A percentile compares a stretch with the other conserved stretches of the same genome.
Conservation (phyloP, 2,888 invertebrate species). For the Diaperis boleti region DNA sequence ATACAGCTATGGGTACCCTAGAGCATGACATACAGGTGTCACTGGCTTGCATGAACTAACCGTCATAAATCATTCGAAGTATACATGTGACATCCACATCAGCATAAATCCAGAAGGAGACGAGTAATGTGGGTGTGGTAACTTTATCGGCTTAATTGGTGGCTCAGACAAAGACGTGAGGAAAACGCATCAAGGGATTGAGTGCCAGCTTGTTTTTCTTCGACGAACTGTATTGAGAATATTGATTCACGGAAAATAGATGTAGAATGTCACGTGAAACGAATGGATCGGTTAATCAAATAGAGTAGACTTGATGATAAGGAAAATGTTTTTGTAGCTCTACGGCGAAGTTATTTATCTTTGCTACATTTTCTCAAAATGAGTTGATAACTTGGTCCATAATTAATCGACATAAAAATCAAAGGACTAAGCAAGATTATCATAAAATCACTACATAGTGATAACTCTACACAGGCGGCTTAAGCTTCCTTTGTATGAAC, state of each 20-base stretch:
- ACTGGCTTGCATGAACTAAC: constrained; percentile 2
- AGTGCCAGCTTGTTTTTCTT: not conserved
- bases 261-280: constrained; percentile 12
- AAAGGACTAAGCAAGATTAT: no score
- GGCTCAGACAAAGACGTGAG: no score
- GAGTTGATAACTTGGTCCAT: no score
- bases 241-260: constrained; percentile 13
- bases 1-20: constrained; percentile 34
- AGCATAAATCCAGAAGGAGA: not conserved
- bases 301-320: constrained; percentile 1
- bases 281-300: constrained; percentile 15
- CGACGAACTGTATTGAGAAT: constrained; percentile 8
- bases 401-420: no score
- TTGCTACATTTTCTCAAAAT: no score
- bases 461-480: no score
- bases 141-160: no score
- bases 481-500: no score
- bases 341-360: not conserved
- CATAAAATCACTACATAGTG: no score
- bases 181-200: constrained; percentile 4
- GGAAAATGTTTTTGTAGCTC: not conserved
- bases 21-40: constrained; percentile 34
- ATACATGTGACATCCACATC: constrained; percentile 2
- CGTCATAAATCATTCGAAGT: constrained; percentile 6
- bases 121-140: no score